Conservation (phyloP, 2,797 vertebrate genomes). For the Megaceryle alcyon region DNA sequence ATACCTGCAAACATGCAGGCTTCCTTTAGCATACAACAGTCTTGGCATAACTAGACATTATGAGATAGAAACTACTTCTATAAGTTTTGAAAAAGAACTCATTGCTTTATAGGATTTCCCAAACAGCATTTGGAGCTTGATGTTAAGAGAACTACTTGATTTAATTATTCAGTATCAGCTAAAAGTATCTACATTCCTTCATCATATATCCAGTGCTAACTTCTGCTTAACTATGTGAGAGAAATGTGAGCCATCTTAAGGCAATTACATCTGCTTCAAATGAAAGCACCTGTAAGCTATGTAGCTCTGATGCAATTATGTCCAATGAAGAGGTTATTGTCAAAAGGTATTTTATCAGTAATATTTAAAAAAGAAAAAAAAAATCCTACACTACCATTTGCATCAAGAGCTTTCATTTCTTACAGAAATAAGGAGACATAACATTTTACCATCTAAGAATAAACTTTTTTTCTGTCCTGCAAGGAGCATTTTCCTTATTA, state of each 20-base stretch:
- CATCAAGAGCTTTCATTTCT: not conserved
- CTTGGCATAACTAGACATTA: not conserved
- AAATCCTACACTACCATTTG: not conserved
- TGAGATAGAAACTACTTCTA: not conserved
- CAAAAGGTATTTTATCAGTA: not conserved
- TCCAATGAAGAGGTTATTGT: not conserved
- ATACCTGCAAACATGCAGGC: not conserved
- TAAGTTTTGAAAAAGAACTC: not conserved
- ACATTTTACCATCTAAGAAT: not conserved
- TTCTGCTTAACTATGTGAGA: not conserved
- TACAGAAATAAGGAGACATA: not conserved
- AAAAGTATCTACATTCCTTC: not conserved
- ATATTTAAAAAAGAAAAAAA: not conserved
- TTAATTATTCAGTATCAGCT: not conserved
- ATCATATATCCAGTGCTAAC: not conserved
- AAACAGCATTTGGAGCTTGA: not conserved
- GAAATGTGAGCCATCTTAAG: not conserved
- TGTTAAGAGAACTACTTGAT: not conserved
- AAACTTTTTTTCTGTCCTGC: not conserved
- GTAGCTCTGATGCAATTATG: not conserved
- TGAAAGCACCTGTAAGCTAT: not conserved
- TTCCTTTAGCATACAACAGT: not conserved
- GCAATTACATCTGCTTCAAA: not conserved
- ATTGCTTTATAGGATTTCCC: not conserved
- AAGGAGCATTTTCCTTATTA: not conserved